Evolutionary conservation across 2,888 invertebrate genomes (phyloP), one percentile per base, ranked within the genome.

Genomic region (Sarcophaga carnaria): DNA sequence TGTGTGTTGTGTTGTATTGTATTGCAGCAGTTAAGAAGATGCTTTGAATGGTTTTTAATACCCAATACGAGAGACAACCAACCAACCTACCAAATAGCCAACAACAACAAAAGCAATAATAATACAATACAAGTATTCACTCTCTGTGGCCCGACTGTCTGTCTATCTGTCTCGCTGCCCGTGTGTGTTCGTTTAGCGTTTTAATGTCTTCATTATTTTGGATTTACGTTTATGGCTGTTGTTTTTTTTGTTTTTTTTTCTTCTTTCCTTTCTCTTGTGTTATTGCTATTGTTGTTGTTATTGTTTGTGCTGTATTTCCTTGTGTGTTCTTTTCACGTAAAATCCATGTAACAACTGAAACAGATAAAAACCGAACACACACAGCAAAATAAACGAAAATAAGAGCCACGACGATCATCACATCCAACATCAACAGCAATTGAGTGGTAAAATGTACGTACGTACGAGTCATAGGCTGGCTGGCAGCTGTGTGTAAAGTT

Each of bases 181-280:
- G 84, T 82, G 79, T 84, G 83, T 88, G 83, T 83, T 80, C 88
- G 83, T 86, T 88, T 85, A 82, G 74, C 83, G 86, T 85, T 85
- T 88, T 88, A 87, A 87, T 88, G 85, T 85, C 88, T 88, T 87
- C 88, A 88, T 88, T 88, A 88, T 86, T 88, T 84, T 86, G 80
- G 86, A 86, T 86, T 86, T 88, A 82, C 83, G 86, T 86, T 86
- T 88, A 88, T 79, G 76, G 80, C 67, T 83, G 83, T 85, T 54
- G 66, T 63, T 84, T 72, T 20, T 45, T 59, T 81, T 62, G 76
- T 81, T 77, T 72, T 87, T 72, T 60, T 75, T 83, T 63, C 82
- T 59, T 88, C 64, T 62, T 80, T 83, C 82, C 82, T 86, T 70
- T 75, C 64, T 22, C 67, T 67, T n/a, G 45, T 75, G 25, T 85